A percentile compares a stretch with the other conserved stretches of the same genome.
These are phyloP conservation scores for Todus mexicanus DNA, from an alignment of 2,797 vertebrate genomes.

Conservation along the genomic window DNA sequence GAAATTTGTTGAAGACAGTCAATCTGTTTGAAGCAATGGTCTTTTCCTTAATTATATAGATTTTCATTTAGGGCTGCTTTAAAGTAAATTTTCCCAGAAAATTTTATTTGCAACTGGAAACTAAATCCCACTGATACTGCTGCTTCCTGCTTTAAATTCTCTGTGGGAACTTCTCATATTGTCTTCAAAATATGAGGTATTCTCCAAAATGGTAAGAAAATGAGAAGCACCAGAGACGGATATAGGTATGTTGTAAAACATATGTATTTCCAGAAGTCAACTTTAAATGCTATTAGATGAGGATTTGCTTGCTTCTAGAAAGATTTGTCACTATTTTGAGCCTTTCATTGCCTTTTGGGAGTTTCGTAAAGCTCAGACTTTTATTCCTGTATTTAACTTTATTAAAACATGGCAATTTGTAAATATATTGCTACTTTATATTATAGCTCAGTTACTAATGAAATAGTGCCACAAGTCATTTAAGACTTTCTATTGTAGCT, in stretches of 20 bases:
- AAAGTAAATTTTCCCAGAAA: constrained; percentile 72
- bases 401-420: constrained; percentile 1
- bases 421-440: not conserved
- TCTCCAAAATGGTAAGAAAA: constrained; percentile 63
- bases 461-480: constrained; percentile 12
- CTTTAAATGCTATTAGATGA: constrained; percentile 52
- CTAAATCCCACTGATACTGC: constrained; percentile 39
- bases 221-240: constrained; percentile 26
- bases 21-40: constrained; percentile 82
- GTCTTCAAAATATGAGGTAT: constrained; percentile 28
- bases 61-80: constrained; percentile 75
- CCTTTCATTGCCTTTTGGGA: constrained; percentile 39
- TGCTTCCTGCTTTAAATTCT: constrained; percentile 48
- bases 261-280: constrained; percentile 31
- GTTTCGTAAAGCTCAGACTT: constrained; percentile 10
- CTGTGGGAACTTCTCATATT: constrained; percentile 18
- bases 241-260: not conserved
- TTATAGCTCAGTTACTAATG: constrained; percentile 22
- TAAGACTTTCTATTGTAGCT: constrained; percentile 5
- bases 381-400: constrained; percentile 39
- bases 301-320: constrained; percentile 48
- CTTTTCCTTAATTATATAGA: constrained; percentile 78
- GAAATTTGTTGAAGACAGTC: constrained; percentile 87
- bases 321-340: constrained; percentile 12
- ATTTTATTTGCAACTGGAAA: constrained; percentile 64